Evolutionary conservation across 2,888 invertebrate genomes (phyloP), one percentile per base, ranked within the genome.

Genomic region (Agonopterix subpropinquella): DNA sequence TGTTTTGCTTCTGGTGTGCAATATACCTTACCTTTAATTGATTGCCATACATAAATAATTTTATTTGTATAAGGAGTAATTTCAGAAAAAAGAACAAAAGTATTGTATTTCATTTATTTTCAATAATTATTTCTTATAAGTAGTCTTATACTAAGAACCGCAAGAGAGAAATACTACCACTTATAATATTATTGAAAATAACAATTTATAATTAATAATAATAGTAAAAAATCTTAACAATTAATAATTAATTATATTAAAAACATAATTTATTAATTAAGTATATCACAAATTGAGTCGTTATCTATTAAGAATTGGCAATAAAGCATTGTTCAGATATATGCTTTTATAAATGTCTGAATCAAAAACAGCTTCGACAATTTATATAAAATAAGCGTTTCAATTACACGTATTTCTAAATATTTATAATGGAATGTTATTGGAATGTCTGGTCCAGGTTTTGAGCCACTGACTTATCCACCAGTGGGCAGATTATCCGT

Each of bases 241-340:
- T 8, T 41, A 11, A 39, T 28, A 41, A 45, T 41, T 39, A 45
- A 13, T 43, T 36, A 44, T 39, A 39, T 41, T 44, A 28, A 28
- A 44, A 48, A 28, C 35, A 44, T 35, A 45, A 45, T 36, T 44
- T 44, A 44, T 28, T 28, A 44, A 28, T 28, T 36, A 44, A 41
- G n/a, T 49, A 49, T 49, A 49, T 49, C 49, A 49, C 49, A 49
- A 45, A n/a, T 43, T 49, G 49, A 49, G 49, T 45, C 37, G 49
- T 45, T 37, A 28, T 28, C 28, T 28, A 28, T 15, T 37, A 42
- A 42, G 42, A 11, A 42, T 11, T 11, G 13, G 13, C 42, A 42
- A 39, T 39, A 39, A 39, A n/a, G 39, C 39, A 1, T 39, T 0
- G 9, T 9, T 39, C 28, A 28, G 28, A 28, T 28, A 28, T 5